A percentile compares a stretch with the other conserved stretches of the same genome.
Conservation (phyloP, 2,797 vertebrate genomes). For the Artibeus lituratus region DNA sequence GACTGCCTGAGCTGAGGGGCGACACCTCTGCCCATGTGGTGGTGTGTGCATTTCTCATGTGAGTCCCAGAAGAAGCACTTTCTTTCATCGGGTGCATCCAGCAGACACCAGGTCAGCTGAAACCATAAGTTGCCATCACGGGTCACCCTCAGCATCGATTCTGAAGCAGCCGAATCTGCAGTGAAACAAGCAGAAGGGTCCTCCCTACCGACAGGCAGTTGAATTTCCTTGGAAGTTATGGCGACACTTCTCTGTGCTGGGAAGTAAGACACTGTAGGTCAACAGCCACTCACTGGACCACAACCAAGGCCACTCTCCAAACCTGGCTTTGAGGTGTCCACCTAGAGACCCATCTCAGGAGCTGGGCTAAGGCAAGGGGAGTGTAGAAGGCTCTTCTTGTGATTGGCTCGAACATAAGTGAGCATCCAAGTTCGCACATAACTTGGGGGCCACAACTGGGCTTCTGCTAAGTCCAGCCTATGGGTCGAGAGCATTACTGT, state of each 20-base stretch:
- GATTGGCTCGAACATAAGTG: not conserved
- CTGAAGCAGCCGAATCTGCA: not conserved
- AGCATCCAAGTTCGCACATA: not conserved
- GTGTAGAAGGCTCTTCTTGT: not conserved
- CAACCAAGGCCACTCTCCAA: not conserved
- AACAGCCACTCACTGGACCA: not conserved
- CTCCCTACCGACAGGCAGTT: not conserved
- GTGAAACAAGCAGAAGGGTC: not conserved
- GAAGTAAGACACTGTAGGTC: not conserved
- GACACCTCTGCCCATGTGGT: not conserved
- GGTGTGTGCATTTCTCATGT: not conserved
- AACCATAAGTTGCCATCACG: not conserved
- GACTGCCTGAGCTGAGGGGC: not conserved
- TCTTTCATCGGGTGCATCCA: not conserved
- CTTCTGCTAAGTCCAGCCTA: not conserved
- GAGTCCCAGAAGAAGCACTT: not conserved
- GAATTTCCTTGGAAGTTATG: not conserved
- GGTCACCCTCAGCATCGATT: not conserved
- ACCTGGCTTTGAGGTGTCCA: not conserved
- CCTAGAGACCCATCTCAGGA: not conserved
- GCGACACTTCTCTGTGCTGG: not conserved
- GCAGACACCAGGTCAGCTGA: not conserved
- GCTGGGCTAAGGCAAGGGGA: not conserved
- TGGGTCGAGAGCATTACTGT: not conserved
- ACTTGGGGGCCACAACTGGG: not conserved